phyloP scores from a whole-genome alignment of 2,113 vertebrate species.

The Natator depressus region DNA sequence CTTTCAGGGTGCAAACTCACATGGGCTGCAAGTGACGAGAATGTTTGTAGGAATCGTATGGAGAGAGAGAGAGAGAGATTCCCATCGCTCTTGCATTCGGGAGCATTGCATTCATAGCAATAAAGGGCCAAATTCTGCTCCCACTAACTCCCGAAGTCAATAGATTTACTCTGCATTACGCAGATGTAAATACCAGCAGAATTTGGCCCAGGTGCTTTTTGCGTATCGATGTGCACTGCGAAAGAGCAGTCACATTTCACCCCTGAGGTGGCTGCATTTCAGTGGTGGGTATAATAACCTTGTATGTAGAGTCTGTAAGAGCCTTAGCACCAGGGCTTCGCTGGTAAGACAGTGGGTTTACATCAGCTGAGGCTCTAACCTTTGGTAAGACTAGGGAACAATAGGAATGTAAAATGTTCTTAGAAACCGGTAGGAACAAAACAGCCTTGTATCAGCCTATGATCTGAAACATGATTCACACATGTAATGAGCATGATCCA shows the following conservation, averaged over 20 bases:
- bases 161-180: background rate
- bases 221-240: background rate
- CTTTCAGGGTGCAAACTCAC: background rate
- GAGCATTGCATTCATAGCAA: background rate
- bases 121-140: background rate
- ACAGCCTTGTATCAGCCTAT: background rate
- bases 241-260: background rate
- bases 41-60: background rate
- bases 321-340: background rate
- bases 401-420: background rate
- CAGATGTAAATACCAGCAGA: background rate
- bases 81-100: background rate
- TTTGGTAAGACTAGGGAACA: background rate
- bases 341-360: background rate
- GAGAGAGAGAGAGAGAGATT: background rate
- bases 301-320: background rate
- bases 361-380: background rate
- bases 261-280: background rate
- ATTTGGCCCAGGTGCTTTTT: background rate
- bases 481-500: background rate
- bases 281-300: background rate
- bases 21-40: background rate
- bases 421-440: background rate
- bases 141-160: background rate
- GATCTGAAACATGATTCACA: background rate